phyloP scores from a whole-genome alignment of 1,140 invertebrate species.

The Oedothorax gibbosus region DNA sequence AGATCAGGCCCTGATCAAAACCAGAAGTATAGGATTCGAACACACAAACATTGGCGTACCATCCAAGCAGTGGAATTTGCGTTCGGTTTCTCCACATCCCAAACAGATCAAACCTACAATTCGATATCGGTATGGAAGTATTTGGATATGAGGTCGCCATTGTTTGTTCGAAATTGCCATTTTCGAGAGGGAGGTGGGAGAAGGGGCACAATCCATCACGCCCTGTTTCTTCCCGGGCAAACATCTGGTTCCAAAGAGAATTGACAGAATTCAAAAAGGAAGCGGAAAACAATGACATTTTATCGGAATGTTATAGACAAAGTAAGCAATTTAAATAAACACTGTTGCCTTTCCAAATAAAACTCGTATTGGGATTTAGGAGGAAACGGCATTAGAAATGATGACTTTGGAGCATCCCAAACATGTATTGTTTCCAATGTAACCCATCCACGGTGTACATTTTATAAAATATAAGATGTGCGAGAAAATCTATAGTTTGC shows the following conservation, averaged over 20 bases:
- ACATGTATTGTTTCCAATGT: too few relatives aligned
- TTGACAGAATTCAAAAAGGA: constrained; percentile 12
- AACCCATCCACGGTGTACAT: too few relatives aligned
- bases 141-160: constrained; percentile 29
- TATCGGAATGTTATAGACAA: constrained; percentile 21
- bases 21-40: too few relatives aligned
- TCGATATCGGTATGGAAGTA: constrained; percentile 36
- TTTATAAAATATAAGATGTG: too few relatives aligned
- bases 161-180: constrained; percentile 35
- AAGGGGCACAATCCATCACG: constrained; percentile 7
- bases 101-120: constrained; percentile 19
- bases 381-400: too few relatives aligned
- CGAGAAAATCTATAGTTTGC: too few relatives aligned
- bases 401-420: too few relatives aligned
- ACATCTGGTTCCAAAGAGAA: neutral
- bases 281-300: constrained; percentile 10
- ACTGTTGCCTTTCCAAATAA: constrained; percentile 16
- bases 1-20: too few relatives aligned
- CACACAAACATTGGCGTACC: too few relatives aligned
- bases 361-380: neutral
- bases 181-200: neutral
- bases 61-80: too few relatives aligned
- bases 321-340: constrained; percentile 22
- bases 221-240: neutral
- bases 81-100: neutral